phyloP scores from a whole-genome alignment of 2,888 invertebrate species.

The Esperia sulphurella region DNA sequence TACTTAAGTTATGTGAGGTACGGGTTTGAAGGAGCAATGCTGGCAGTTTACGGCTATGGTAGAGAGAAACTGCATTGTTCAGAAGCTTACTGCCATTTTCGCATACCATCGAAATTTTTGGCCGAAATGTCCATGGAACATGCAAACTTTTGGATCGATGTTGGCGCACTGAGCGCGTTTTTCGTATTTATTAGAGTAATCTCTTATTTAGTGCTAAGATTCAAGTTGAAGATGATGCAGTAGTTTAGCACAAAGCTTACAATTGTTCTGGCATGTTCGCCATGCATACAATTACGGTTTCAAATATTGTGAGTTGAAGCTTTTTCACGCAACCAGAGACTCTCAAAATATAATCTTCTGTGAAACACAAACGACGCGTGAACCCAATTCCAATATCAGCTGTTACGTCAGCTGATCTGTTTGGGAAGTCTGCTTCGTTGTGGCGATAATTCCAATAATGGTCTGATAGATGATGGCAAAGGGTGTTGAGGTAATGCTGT shows the following conservation, averaged over 20 bases:
- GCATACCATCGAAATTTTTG: constrained; percentile 89
- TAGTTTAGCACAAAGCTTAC: constrained; percentile 31
- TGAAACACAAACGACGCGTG: no score
- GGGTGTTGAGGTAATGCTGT: background rate
- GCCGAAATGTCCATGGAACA: constrained; percentile 91
- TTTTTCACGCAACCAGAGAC: background rate
- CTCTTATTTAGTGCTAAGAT: constrained; percentile 90
- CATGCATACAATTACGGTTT: constrained; percentile 24
- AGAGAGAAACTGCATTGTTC: constrained; percentile 90
- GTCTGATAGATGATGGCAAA: constrained; percentile 2
- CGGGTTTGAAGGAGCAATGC: constrained; percentile 95
- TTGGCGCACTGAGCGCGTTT: constrained; percentile 87
- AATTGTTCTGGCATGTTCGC: constrained; percentile 22
- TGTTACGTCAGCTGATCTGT: background rate
- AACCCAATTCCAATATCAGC: no score
- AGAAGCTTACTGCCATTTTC: constrained; percentile 90
- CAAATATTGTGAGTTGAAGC: constrained; percentile 14
- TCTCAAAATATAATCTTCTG: no score
- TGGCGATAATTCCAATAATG: constrained; percentile 5
- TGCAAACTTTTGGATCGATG: constrained; percentile 90
- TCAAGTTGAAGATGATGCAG: constrained; percentile 83
- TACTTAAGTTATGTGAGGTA: constrained; percentile 93
- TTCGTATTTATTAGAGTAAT: constrained; percentile 88
- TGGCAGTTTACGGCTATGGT: constrained; percentile 93
- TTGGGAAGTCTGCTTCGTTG: constrained; percentile 5